These are phyloP conservation scores for Ianthella basta DNA, from an alignment of 37 sponge, comb jelly and placozoan genomes.

Conservation along the genomic window DNA sequence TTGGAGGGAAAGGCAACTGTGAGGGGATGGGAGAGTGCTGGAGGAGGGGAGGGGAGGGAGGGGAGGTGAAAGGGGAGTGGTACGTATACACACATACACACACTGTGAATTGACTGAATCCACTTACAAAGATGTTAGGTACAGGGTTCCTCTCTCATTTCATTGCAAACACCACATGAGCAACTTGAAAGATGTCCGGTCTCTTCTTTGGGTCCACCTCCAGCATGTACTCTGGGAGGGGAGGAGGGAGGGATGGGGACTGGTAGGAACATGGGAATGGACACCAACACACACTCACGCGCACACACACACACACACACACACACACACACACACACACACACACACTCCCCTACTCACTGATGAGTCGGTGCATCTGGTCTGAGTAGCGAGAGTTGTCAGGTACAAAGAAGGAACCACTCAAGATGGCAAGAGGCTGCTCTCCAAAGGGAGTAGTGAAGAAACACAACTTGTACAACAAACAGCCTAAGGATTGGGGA, in stretches of 20 bases:
- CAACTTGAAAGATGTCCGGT: slow-evolving; percentile 77
- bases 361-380: slow-evolving; percentile 67
- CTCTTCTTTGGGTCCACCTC: slow-evolving; percentile 52
- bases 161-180: slow-evolving; percentile 40
- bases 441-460: slow-evolving; percentile 95
- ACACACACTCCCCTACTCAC: slow-evolving; percentile 65
- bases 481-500: slow-evolving; percentile 85
- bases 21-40: too few species aligned
- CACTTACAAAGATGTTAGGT: slow-evolving; percentile 75
- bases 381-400: slow-evolving; percentile 66
- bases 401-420: slow-evolving; percentile 78
- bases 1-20: too few species aligned
- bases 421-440: slow-evolving; percentile 82
- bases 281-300: not conserved
- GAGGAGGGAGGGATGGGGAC: not conserved
- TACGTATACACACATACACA: too few species aligned
- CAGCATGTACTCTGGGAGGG: slow-evolving; percentile 76
- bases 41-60: too few species aligned
- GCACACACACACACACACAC: slow-evolving; percentile 39
- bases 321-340: slow-evolving; percentile 42
- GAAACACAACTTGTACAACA: slow-evolving; percentile 97
- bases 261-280: not conserved
- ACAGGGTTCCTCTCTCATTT: slow-evolving; percentile 35
- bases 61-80: too few species aligned
- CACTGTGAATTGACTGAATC: too few species aligned